A percentile compares a stretch with the other conserved stretches of the same genome.
phyloP scores from a whole-genome alignment of 2,797 vertebrate species.

The Fratercula arctica region DNA sequence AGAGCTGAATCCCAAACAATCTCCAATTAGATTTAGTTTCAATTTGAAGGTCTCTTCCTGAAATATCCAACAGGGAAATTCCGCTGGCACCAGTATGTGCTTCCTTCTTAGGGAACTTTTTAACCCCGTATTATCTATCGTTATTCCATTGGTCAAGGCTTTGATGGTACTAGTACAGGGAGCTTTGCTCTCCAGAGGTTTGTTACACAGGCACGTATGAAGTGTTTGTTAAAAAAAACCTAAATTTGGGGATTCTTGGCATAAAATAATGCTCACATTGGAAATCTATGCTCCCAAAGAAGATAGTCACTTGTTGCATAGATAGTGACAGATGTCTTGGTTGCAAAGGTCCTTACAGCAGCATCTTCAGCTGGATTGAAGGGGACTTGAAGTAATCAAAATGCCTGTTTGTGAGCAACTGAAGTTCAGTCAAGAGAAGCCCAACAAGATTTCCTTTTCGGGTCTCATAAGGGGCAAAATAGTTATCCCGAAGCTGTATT shows the following conservation, averaged over 20 bases:
- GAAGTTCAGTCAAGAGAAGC: not conserved
- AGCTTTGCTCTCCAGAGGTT: not conserved
- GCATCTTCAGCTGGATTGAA: not conserved
- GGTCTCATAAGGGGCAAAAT: not conserved
- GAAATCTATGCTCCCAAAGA: not conserved
- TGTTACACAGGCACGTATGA: fast-evolving
- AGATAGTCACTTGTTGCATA: not conserved
- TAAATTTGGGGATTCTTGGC: not conserved
- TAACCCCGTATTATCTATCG: not conserved
- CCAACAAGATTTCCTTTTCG: not conserved
- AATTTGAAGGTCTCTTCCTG: slow-evolving; percentile 5
- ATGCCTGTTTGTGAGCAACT: fast-evolving
- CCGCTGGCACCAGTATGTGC: not conserved
- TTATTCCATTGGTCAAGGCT: not conserved
- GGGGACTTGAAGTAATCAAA: not conserved
- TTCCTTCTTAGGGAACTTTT: not conserved
- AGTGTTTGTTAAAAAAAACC: fast-evolving
- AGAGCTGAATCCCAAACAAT: slow-evolving; percentile 61
- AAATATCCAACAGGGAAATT: not conserved
- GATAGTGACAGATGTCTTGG: fast-evolving
- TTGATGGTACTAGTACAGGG: not conserved
- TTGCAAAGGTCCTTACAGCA: not conserved
- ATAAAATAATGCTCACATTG: not conserved
- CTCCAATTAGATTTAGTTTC: slow-evolving; percentile 51
- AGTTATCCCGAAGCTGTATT: not conserved